Percentiles rank a stretch among this genome's conserved stretches.
Evolutionary conservation across 2,113 vertebrate species (phyloP).

Genomic region (Strix uralensis): DNA sequence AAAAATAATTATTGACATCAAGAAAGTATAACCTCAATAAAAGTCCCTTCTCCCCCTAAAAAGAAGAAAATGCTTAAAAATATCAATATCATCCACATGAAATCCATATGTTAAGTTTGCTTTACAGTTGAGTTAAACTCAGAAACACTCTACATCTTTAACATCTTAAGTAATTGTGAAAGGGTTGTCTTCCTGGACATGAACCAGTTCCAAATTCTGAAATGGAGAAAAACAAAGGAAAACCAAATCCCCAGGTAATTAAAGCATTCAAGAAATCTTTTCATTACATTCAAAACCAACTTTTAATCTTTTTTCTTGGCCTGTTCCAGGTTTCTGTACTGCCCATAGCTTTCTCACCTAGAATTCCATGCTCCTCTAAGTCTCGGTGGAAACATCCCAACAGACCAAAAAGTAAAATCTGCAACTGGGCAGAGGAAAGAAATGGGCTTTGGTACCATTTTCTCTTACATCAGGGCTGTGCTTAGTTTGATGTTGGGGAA

Average conservation of each 20-base stretch:
- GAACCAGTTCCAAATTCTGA: slow-evolving; percentile 59
- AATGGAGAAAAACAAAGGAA: slow-evolving; percentile 23
- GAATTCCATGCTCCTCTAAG: not conserved
- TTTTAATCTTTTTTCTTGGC: not conserved
- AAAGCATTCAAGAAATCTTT: not conserved
- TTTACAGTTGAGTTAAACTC: slow-evolving; percentile 42
- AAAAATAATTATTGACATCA: slow-evolving; percentile 50
- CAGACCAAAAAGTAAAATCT: not conserved
- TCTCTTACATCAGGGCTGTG: not conserved
- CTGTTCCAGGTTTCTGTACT: not conserved
- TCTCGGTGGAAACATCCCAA: not conserved
- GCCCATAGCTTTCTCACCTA: not conserved
- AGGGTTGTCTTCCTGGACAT: slow-evolving; percentile 28
- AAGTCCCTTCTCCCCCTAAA: slow-evolving; percentile 52
- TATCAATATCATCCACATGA: slow-evolving; percentile 42
- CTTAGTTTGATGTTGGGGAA: not conserved
- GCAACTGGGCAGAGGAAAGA: not conserved
- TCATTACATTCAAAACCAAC: not conserved
- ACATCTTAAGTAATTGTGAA: slow-evolving; percentile 35
- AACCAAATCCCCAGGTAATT: not conserved
- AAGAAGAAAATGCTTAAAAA: slow-evolving; percentile 70
- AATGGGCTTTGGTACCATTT: not conserved
- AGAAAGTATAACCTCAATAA: slow-evolving; percentile 37
- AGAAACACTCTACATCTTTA: slow-evolving; percentile 59
- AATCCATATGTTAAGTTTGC: slow-evolving; percentile 32